Evolutionary conservation across 2,888 invertebrate genomes (phyloP).

Genomic region (Caenorhabditis angaria): DNA sequence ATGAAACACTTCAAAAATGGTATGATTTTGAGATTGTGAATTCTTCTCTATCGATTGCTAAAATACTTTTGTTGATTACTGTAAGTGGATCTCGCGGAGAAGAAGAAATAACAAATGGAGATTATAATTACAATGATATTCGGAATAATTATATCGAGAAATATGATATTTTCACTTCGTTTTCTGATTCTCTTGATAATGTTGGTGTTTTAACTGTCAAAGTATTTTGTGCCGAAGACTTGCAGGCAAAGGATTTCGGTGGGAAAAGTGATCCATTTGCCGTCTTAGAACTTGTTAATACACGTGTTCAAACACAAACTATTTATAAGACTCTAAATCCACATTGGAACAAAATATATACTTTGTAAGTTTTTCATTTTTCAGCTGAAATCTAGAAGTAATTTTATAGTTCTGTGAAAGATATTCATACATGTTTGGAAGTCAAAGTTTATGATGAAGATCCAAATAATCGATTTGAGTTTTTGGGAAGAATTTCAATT

Average conservation of each 20-base stretch:
- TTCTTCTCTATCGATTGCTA: constrained; percentile 77
- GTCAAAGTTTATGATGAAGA: constrained; percentile 97
- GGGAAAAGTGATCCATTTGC: constrained; percentile 96
- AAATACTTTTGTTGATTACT: constrained; percentile 86
- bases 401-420: constrained; percentile 77
- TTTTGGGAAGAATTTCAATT: constrained; percentile 89
- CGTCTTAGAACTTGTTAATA: constrained; percentile 88
- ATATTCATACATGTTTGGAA: constrained; percentile 91
- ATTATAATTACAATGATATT: constrained; percentile 58
- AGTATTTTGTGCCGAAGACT: constrained; percentile 84
- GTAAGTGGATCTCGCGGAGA: constrained; percentile 94
- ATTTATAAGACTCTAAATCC: constrained; percentile 96
- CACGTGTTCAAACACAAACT: constrained; percentile 94
- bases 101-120: constrained; percentile 88
- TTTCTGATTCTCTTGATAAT: constrained; percentile 81
- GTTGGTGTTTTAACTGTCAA: constrained; percentile 94
- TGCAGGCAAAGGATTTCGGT: constrained; percentile 92
- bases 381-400: not conserved
- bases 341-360: constrained; percentile 98
- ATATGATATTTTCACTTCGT: constrained; percentile 78
- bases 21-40: constrained; percentile 87
- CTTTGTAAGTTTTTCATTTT: constrained; percentile 79
- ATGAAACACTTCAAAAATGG: constrained; percentile 90
- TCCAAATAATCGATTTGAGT: constrained; percentile 91
- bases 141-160: constrained; percentile 42